Evolutionary conservation across 2,888 invertebrate species (phyloP), one percentile per base, ranked within the genome.

Genomic region (Ormia ochracea): DNA sequence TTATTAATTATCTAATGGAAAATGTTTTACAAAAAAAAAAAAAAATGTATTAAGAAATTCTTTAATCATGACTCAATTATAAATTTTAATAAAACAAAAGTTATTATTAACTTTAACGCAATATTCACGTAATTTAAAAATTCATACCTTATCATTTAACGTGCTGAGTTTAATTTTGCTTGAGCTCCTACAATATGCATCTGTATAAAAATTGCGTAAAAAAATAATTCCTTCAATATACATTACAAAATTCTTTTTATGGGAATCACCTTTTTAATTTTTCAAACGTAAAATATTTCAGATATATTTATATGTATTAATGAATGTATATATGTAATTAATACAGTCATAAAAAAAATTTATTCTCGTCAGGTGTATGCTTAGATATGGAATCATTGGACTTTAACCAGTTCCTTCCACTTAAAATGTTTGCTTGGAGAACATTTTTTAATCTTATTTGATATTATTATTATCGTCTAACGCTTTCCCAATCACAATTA

Each of bases 321-420:
- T 65, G 7, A 23, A 12, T 28, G 3, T 28, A 26, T 36, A 12
- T 17, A n/a, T 48, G 10, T 21, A 36, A 0, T n/a, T n/a, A n/a
- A n/a, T n/a, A n/a, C n/a, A 65, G 43, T 69, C 75, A 75, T 56
- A 33, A 6, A 79, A 65, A 61, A 19, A 56, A 56, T 75, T 75
- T n/a, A n/a, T n/a, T n/a, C n/a, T n/a, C n/a, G n/a, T n/a, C n/a
- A n/a, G n/a, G n/a, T n/a, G n/a, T n/a, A n/a, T n/a, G n/a, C n/a
- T n/a, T n/a, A n/a, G n/a, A n/a, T n/a, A n/a, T n/a, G n/a, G n/a
- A n/a, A n/a, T n/a, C n/a, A n/a, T n/a, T n/a, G n/a, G n/a, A n/a
- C n/a, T n/a, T n/a, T n/a, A n/a, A n/a, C n/a, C n/a, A n/a, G n/a
- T n/a, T n/a, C n/a, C n/a, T n/a, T n/a, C n/a, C n/a, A n/a, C n/a